Base-by-base conservation (phyloP, 2,888 invertebrate genomes). In the Agriotes lineatus region DNA sequence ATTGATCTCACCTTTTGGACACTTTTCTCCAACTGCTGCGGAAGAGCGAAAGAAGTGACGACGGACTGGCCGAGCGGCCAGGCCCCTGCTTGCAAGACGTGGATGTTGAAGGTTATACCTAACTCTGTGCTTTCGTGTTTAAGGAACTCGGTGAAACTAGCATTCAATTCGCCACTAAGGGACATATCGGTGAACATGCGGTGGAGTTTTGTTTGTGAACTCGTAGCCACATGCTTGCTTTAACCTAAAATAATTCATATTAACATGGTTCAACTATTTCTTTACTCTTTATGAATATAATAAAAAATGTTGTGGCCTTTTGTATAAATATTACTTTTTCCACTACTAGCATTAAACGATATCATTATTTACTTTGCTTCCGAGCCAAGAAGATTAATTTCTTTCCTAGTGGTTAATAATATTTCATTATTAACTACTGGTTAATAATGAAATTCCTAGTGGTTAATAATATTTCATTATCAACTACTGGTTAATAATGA, bases 151-250 rank as follows among this genome's bases (percentile, higher is more conserved):
- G 89, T 90, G 83, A 98, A 98, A 85, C 96, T 96, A 74, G 91
- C 89, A 84, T 96, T 96, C 64, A 97, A 88, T 85, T 97, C 97
- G 0, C 92, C 89, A 58, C 96, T 96, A 6, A 99, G 91, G 1
- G 94, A 95, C 84, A 99, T 96, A 83, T 99, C 99, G 0, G 97
- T 97, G 85, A 97, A 99, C 99, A 99, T 99, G 52, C 99, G 88
- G 83, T 98, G 97, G n/a, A 99, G 86, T 83, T 99, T n/a, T 99
- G 84, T 96, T 97, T 14, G 99, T 99, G 85, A 98, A 99, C 85
- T 99, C 99, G 85, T 99, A 99, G 0, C 99, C 99, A 85, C 99
- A 99, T 0, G 98, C 97, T 86, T 96, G 93, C 65, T 78, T 78
- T 20, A 78, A 66, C 59, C 77, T 74, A 20, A 39, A 70, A 59